These are phyloP conservation scores for Nephotettix cincticeps DNA, from an alignment of 1,140 invertebrate genomes.

Conservation along the genomic window DNA sequence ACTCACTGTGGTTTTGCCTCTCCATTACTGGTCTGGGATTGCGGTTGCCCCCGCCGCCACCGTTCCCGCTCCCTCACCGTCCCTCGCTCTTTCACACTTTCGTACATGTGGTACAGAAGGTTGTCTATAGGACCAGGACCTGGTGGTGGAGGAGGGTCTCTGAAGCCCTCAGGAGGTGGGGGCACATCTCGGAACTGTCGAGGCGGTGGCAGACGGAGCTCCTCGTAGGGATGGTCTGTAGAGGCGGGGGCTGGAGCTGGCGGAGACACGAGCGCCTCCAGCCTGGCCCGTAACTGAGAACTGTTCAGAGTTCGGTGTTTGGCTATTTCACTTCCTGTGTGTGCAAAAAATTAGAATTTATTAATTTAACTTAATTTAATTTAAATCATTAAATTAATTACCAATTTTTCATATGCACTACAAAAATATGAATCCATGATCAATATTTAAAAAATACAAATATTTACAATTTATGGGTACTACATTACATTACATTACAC, in stretches of 20 bases:
- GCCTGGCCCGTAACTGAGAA: slow-evolving; percentile 57
- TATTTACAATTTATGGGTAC: no score
- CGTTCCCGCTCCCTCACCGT: slow-evolving; percentile 41
- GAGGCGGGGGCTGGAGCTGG: slow-evolving; percentile 17
- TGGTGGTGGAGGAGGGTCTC: slow-evolving; percentile 52
- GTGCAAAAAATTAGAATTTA: no score
- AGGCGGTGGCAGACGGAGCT: slow-evolving; percentile 73
- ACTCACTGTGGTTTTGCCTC: slow-evolving; percentile 10
- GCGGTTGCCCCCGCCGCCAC: neutral
- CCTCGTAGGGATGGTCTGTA: slow-evolving; percentile 65
- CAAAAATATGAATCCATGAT: no score
- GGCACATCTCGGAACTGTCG: slow-evolving; percentile 27
- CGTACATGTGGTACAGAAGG: slow-evolving; percentile 77
- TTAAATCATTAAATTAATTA: no score
- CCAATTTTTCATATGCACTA: no score
- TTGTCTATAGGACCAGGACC: slow-evolving; percentile 64
- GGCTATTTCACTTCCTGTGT: slow-evolving; percentile 26
- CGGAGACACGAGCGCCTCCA: slow-evolving; percentile 54
- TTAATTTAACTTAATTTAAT: no score
- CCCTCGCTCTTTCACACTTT: slow-evolving; percentile 55
- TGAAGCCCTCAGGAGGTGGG: slow-evolving; percentile 65
- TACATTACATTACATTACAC: no score
- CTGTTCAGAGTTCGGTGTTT: slow-evolving; percentile 51
- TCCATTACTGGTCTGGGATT: neutral
- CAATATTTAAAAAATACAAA: no score